Evolutionary conservation across 2,888 invertebrate genomes (phyloP).

Genomic region (Melinopterus prodromus): DNA sequence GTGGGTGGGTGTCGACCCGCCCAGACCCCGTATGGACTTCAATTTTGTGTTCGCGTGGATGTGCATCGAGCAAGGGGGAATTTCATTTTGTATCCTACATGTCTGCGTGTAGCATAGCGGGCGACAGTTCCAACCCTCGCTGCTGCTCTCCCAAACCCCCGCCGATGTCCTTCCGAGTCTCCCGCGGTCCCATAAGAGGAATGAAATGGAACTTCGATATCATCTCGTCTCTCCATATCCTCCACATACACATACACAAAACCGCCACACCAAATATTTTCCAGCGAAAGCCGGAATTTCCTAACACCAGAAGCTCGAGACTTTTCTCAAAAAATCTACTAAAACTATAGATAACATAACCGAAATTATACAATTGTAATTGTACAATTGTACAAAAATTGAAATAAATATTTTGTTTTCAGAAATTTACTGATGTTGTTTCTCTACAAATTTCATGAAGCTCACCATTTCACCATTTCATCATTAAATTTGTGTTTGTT

Average conservation of each 20-base stretch:
- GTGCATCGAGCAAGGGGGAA: constrained; percentile 54
- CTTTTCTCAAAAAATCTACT: not conserved
- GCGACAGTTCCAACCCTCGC: constrained; percentile 7
- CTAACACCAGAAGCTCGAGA: not conserved
- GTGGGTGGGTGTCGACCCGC: constrained; percentile 29
- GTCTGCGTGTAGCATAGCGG: constrained; percentile 45
- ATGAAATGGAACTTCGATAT: constrained; percentile 57
- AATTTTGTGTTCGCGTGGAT: constrained; percentile 56
- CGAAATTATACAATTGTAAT: too few species aligned
- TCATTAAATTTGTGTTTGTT: too few species aligned
- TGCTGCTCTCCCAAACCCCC: constrained; percentile 42
- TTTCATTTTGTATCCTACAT: constrained; percentile 59
- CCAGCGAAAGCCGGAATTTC: not conserved
- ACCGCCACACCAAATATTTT: not conserved
- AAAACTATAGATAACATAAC: not conserved
- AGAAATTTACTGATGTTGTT: too few species aligned
- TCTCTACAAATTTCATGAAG: too few species aligned
- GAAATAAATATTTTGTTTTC: too few species aligned
- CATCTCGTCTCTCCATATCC: constrained; percentile 44
- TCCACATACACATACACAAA: not conserved
- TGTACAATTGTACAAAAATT: too few species aligned
- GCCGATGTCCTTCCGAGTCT: constrained; percentile 39
- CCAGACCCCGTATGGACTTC: constrained; percentile 54
- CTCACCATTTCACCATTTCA: too few species aligned
- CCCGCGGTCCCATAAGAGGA: constrained; percentile 53